Evolutionary conservation across 2,888 invertebrate species (phyloP).

Genomic region (Osmoderma eremita): DNA sequence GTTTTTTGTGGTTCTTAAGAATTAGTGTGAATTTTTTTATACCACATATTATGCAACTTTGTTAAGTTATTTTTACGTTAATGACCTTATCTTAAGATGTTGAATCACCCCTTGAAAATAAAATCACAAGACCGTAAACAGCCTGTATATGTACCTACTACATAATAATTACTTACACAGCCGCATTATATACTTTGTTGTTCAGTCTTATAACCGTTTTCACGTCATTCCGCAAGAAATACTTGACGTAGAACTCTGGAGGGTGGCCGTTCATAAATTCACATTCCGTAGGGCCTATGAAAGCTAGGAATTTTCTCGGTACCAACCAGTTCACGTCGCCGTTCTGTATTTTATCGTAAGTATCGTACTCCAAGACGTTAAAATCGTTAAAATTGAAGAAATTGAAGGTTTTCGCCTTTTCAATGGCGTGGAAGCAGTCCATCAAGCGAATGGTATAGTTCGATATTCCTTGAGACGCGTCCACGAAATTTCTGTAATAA

Average conservation of each 20-base stretch:
- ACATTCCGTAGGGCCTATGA: slow-evolving; percentile 80
- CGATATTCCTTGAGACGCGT: slow-evolving; percentile 83
- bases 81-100: no score
- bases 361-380: slow-evolving; percentile 84
- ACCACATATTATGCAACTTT: no score
- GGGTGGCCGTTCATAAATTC: slow-evolving; percentile 64
- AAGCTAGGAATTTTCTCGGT: slow-evolving; percentile 85
- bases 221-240: slow-evolving; percentile 84
- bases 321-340: slow-evolving; percentile 93
- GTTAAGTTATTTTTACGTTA: no score
- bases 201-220: slow-evolving; percentile 86
- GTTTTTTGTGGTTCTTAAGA: no score
- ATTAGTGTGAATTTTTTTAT: no score
- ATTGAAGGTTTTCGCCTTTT: slow-evolving; percentile 76
- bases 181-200: slow-evolving; percentile 81
- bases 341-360: slow-evolving; percentile 82
- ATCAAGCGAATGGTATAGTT: slow-evolving; percentile 75
- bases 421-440: slow-evolving; percentile 74
- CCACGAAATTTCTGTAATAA: slow-evolving; percentile 67
- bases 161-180: slow-evolving; percentile 65
- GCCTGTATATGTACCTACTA: not conserved
- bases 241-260: slow-evolving; percentile 86
- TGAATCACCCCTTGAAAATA: no score
- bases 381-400: slow-evolving; percentile 88
- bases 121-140: no score